Evolutionary conservation across 2,888 invertebrate genomes (phyloP).

Genomic region (Tenthredo scrophulariae): DNA sequence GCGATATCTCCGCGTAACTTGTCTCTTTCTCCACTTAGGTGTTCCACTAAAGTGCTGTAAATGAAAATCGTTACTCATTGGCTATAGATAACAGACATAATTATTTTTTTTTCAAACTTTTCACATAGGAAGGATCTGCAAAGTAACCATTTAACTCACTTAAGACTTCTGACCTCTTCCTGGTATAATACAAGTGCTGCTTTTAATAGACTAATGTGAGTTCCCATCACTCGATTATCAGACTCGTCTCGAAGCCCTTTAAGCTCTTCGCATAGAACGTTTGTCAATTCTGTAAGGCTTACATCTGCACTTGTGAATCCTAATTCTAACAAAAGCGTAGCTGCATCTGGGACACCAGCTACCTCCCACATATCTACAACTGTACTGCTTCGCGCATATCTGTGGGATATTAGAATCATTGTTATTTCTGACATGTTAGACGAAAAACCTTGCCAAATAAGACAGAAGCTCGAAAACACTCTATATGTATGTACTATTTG

Average conservation of each 20-base stretch:
- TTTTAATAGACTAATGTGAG: conserved; percentile 80
- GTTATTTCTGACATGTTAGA: not conserved
- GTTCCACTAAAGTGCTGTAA: conserved; percentile 81
- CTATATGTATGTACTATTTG: not conserved
- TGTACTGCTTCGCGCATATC: conserved; percentile 67
- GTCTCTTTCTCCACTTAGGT: conserved; percentile 87
- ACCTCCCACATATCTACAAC: conserved; percentile 88
- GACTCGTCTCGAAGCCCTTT: conserved; percentile 77
- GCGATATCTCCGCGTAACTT: conserved; percentile 89
- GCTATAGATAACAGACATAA: not conserved
- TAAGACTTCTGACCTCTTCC: conserved; percentile 83
- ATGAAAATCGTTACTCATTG: conserved; percentile 56
- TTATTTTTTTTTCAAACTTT: not conserved
- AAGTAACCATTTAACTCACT: conserved; percentile 74
- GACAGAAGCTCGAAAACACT: not conserved
- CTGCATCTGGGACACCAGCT: conserved; percentile 84
- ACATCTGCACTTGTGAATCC: conserved; percentile 83
- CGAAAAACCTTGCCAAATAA: not conserved
- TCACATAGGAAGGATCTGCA: not conserved
- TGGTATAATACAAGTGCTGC: conserved; percentile 86
- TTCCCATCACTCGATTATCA: conserved; percentile 70
- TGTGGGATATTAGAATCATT: conserved; percentile 52
- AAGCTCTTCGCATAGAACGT: conserved; percentile 86
- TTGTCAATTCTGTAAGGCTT: conserved; percentile 83
- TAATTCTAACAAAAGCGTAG: conserved; percentile 83